Percentiles rank a stretch among this genome's conserved stretches.
phyloP scores from a whole-genome alignment of 2,797 vertebrate species.

The Pagetopsis macropterus region DNA sequence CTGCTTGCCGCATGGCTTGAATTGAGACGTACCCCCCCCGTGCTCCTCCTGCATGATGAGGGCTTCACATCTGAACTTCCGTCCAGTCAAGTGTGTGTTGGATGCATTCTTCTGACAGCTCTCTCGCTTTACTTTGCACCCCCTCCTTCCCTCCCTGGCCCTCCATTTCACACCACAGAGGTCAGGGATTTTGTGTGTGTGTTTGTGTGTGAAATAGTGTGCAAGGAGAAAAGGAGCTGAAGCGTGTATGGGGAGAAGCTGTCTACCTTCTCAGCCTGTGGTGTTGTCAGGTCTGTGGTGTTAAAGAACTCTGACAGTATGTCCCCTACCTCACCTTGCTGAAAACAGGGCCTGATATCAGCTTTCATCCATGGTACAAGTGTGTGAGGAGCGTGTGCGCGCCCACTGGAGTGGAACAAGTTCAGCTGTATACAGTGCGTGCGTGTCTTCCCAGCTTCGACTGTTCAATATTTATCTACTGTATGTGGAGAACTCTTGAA shows the following conservation, averaged over 20 bases:
- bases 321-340: constrained; percentile 81
- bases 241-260: constrained; percentile 66
- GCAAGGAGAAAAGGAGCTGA: constrained; percentile 38
- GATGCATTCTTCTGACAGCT: constrained; percentile 76
- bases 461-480: constrained; percentile 65
- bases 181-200: constrained; percentile 65
- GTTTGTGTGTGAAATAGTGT: constrained; percentile 23
- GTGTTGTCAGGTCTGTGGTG: constrained; percentile 78
- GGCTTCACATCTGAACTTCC: constrained; percentile 63
- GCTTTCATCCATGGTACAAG: constrained; percentile 62
- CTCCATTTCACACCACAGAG: constrained; percentile 77
- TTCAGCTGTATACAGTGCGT: constrained; percentile 11
- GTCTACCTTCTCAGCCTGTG: constrained; percentile 71
- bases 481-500: constrained; percentile 47
- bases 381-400: constrained; percentile 27
- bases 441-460: background rate
- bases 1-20: constrained; percentile 50
- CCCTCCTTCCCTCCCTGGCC: constrained; percentile 39
- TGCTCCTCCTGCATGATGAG: constrained; percentile 65
- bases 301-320: constrained; percentile 73
- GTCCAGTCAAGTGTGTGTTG: constrained; percentile 71
- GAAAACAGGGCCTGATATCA: constrained; percentile 73
- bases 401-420: constrained; percentile 39
- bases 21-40: constrained; percentile 62
- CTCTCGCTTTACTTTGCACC: constrained; percentile 67